Evolutionary conservation across 2,797 vertebrate species (phyloP).

Genomic region (Arrhamphus sclerolepis): DNA sequence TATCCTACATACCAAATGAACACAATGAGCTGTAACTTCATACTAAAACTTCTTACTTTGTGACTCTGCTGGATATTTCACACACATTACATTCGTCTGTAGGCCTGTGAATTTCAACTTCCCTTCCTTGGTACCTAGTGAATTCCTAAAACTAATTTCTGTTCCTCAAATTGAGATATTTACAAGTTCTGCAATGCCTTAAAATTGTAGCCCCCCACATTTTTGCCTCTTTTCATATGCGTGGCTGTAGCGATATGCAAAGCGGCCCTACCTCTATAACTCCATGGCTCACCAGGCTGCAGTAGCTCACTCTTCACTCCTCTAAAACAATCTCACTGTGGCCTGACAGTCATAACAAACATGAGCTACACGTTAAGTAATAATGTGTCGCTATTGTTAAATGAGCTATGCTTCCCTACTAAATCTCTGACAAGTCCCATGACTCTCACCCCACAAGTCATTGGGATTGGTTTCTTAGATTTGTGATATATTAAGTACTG

Average conservation of each 20-base stretch:
- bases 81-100: conserved; percentile 7
- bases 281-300: not conserved
- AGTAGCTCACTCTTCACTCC: conserved; percentile 4
- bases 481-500: not conserved
- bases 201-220: not conserved
- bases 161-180: not conserved
- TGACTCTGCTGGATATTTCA: conserved; percentile 6
- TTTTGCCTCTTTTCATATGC: not conserved
- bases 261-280: not conserved
- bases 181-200: not conserved
- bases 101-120: not conserved
- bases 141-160: not conserved
- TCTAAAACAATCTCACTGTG: not conserved
- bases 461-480: not conserved
- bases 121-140: no score
- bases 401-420: not conserved
- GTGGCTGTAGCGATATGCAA: not conserved
- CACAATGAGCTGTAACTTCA: not conserved
- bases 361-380: not conserved
- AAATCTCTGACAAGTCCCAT: conserved; percentile 1
- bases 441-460: not conserved
- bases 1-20: conserved; percentile 12
- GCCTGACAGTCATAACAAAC: conserved; percentile 6
- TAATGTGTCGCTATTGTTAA: conserved; percentile 7
- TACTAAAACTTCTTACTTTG: not conserved